Conservation (phyloP, 2,113 vertebrate species). For the Pungitius pungitius region DNA sequence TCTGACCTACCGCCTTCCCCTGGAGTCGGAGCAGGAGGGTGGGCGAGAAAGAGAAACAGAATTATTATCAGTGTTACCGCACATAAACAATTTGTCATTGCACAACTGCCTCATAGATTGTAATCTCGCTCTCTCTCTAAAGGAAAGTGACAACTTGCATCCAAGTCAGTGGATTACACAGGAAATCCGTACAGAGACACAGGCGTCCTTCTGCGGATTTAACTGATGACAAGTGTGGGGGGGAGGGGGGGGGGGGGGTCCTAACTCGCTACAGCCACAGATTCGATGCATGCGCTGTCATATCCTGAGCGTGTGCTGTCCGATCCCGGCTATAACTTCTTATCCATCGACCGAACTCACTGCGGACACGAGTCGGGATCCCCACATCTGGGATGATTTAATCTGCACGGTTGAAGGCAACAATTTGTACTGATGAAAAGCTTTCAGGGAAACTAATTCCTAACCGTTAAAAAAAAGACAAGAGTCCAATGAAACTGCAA, state of each 20-base stretch:
- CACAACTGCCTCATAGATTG: background rate
- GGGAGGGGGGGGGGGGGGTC: conserved; percentile 8
- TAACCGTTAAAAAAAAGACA: background rate
- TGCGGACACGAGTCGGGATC: conserved; percentile 2
- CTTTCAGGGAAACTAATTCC: background rate
- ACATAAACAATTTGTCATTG: conserved; percentile 11
- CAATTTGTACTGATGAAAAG: background rate
- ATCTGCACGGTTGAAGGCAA: background rate
- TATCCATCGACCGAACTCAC: background rate
- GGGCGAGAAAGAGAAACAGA: conserved; percentile 47
- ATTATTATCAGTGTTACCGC: conserved; percentile 35
- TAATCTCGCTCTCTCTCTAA: background rate
- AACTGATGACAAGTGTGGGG: background rate
- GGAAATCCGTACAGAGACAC: background rate
- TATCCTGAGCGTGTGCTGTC: background rate
- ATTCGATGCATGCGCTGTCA: background rate
- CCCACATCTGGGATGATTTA: conserved; percentile 15
- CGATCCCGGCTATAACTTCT: conserved; percentile 16
- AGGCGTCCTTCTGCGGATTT: background rate
- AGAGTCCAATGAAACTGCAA: background rate
- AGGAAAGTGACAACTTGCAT: background rate
- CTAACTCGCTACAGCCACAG: conserved; percentile 1
- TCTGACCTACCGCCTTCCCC: conserved; percentile 90
- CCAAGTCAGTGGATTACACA: background rate
- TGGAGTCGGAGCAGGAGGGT: conserved; percentile 68